phyloP scores from a whole-genome alignment of 2,888 invertebrate genomes.

The Carabus problematicus region DNA sequence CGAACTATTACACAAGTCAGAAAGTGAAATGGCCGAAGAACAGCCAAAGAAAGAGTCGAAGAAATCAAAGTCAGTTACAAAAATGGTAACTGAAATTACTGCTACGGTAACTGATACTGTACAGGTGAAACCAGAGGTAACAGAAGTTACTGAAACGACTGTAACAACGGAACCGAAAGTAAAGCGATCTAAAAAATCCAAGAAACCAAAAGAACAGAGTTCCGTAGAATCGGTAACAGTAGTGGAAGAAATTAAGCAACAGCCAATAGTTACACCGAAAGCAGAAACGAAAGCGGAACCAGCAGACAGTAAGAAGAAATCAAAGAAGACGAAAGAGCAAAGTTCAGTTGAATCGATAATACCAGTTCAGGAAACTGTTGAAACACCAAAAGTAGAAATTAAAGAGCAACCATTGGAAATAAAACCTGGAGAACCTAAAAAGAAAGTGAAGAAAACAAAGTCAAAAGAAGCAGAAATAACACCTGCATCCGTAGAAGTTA shows the following conservation, averaged over 20 bases:
- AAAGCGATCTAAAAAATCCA: slow-evolving; percentile 54
- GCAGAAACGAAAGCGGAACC: slow-evolving; percentile 52
- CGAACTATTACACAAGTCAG: slow-evolving; percentile 34
- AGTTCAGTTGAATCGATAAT: slow-evolving; percentile 51
- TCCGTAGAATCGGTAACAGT: slow-evolving; percentile 39
- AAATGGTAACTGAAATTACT: slow-evolving; percentile 13
- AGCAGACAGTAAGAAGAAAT: slow-evolving; percentile 40
- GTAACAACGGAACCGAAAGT: slow-evolving; percentile 52
- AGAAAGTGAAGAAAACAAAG: slow-evolving; percentile 42
- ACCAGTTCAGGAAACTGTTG: slow-evolving; percentile 40
- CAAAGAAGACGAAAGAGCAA: slow-evolving; percentile 48
- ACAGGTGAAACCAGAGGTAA: slow-evolving; percentile 17
- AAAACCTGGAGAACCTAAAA: slow-evolving; percentile 20
- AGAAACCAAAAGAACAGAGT: slow-evolving; percentile 48
- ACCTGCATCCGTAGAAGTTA: background rate
- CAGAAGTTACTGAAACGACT: slow-evolving; percentile 7
- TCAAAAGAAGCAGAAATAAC: background rate
- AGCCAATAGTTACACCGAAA: slow-evolving; percentile 49
- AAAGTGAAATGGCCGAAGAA: slow-evolving; percentile 26
- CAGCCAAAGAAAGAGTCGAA: slow-evolving; percentile 10
- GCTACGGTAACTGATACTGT: slow-evolving; percentile 24
- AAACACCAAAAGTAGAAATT: slow-evolving; percentile 6
- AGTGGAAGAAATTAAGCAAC: slow-evolving; percentile 46
- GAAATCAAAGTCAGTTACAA: slow-evolving; percentile 25
- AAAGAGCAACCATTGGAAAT: slow-evolving; percentile 13